Evolutionary conservation across 2,888 invertebrate species (phyloP), one percentile per base, ranked within the genome.

Genomic region (Leptogaster cylindrica): DNA sequence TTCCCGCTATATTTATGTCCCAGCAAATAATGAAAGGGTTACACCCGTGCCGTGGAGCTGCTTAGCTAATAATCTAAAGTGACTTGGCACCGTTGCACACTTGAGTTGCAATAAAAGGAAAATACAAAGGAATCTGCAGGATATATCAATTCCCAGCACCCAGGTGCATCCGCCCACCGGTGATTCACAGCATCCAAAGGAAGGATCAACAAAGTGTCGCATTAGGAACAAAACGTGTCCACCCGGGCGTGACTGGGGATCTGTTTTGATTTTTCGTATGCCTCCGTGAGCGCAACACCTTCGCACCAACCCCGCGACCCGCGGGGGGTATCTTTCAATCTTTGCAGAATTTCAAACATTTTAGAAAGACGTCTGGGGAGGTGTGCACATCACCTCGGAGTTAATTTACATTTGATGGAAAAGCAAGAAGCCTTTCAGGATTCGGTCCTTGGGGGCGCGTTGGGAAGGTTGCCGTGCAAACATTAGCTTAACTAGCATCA

Each of bases 11-110:
- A n/a, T 10, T 14, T 2, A 14, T 3, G 16, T 14, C 6, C 6
- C 41, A 2, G 3, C 2, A 41, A 16, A n/a, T 5, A 41, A 41
- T 41, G n/a, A 41, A 41, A 41, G 16, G 14, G 8, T 41, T 41
- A 5, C 41, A 41, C 41, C 14, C 16, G 5, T 31, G 31, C 25
- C 27, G n/a, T 12, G 25, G 14, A 16, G 6, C 10, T 23, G 16
- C 55, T 28, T 16, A 65, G 65, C 65, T 65, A 65, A 65, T 65
- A 65, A 65, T 50, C 65, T 36, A 50, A 65, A 65, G 65, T 65
- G 65, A 65, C 50, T 50, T 23, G 25, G 25, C 65, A 39, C 50
- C 50, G 25, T 33, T 48, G 65, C 36, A 48, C 50, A 20, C 50
- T 65, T 31, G 48, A 61, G 44, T 27, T 44, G 27, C 27, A 28